Percentiles rank a stretch among this genome's conserved stretches.
These are phyloP conservation scores for Argyra leucocephala DNA, from an alignment of 2,888 invertebrate genomes.

Conservation along the genomic window DNA sequence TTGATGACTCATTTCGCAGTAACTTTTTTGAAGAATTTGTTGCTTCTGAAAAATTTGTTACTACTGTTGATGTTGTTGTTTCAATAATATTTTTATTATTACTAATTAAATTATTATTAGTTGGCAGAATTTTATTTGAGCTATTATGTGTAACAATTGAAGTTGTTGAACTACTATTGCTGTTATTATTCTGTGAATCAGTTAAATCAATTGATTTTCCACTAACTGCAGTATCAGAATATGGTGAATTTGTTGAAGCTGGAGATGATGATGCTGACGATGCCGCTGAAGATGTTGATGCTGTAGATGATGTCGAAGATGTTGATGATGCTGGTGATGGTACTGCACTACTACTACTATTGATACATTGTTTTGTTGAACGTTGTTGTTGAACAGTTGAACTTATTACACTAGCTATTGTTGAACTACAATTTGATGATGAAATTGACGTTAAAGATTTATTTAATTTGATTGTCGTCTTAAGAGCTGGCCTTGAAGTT, in stretches of 20 bases:
- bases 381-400: background rate
- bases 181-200: background rate
- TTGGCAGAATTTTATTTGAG: background rate
- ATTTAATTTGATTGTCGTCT: conserved; percentile 55
- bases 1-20: background rate
- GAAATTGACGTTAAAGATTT: conserved; percentile 50
- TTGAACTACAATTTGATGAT: background rate
- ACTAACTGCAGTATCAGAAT: background rate
- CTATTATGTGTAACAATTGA: conserved; percentile 2
- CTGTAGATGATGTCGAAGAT: conserved; percentile 21
- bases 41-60: background rate
- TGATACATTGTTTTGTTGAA: background rate
- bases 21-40: conserved; percentile 7
- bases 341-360: background rate
- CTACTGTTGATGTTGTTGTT: background rate
- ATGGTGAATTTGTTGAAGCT: conserved; percentile 24
- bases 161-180: background rate
- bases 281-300: conserved; percentile 32
- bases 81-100: background rate
- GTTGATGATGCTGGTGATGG: conserved; percentile 15
- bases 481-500: conserved; percentile 51
- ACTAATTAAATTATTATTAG: background rate
- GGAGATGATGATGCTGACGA: conserved; percentile 33
- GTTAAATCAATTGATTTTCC: background rate
- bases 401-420: conserved; percentile 10